Evolutionary conservation across 1,140 invertebrate genomes (phyloP).

Genomic region (Hyles vespertilio): DNA sequence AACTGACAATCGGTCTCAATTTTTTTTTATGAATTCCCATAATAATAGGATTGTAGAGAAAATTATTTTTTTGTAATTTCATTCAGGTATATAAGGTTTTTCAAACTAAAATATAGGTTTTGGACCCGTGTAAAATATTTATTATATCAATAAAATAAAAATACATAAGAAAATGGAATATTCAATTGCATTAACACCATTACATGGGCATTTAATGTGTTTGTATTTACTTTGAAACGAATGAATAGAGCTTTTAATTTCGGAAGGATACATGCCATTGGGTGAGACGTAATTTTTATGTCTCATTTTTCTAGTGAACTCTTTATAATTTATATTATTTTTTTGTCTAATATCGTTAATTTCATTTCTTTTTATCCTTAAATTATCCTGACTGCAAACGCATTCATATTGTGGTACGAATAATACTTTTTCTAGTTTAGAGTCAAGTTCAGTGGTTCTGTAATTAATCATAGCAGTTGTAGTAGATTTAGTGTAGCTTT

Average conservation of each 20-base stretch:
- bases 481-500: neutral
- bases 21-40: no score
- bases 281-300: no score
- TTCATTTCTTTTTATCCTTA: conserved; percentile 31
- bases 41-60: no score
- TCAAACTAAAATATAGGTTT: no score
- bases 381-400: conserved; percentile 21
- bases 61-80: no score
- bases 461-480: no score
- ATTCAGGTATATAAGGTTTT: no score
- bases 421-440: neutral
- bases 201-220: conserved; percentile 35
- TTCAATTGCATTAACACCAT: conserved; percentile 13
- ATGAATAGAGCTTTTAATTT: no score
- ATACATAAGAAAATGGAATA: conserved; percentile 11
- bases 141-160: conserved; percentile 11
- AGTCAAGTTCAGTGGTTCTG: neutral
- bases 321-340: conserved; percentile 9
- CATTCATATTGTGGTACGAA: conserved; percentile 10
- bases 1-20: no score
- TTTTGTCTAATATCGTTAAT: conserved; percentile 5
- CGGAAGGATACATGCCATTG: no score
- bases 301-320: no score
- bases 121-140: neutral
- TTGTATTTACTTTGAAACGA: conserved; percentile 3